A percentile compares a stretch with the other conserved stretches of the same genome.
phyloP scores from a whole-genome alignment of 2,888 invertebrate genomes.

The Amphipoea lucens region DNA sequence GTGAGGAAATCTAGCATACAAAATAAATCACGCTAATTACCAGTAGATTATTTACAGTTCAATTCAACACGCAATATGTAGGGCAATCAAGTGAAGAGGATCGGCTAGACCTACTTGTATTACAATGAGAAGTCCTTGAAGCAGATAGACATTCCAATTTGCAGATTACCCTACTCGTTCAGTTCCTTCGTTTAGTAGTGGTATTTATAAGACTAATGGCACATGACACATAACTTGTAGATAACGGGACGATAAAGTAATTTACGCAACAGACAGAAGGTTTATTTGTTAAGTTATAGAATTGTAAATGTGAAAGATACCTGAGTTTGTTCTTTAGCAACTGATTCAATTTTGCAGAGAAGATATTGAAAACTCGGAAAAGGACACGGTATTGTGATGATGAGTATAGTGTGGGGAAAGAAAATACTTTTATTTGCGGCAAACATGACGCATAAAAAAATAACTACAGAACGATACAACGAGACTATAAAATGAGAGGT shows the following conservation, averaged over 20 bases:
- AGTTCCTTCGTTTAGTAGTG: constrained; percentile 3
- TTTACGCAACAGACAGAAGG: neutral
- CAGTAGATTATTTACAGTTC: constrained; percentile 10
- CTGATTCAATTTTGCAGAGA: neutral
- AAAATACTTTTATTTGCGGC: too few relatives aligned
- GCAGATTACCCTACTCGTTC: constrained; percentile 1
- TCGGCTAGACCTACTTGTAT: neutral
- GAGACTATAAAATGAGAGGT: too few relatives aligned
- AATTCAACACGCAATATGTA: constrained; percentile 4
- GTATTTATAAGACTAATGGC: constrained; percentile 4
- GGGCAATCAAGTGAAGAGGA: constrained; percentile 22
- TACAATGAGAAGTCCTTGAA: neutral
- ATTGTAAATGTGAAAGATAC: too few relatives aligned
- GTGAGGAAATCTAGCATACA: neutral
- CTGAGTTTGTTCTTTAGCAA: too few relatives aligned
- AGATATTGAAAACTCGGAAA: neutral
- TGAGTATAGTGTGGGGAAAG: too few relatives aligned
- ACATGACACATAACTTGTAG: constrained; percentile 13
- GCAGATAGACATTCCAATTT: too few relatives aligned
- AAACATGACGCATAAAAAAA: too few relatives aligned
- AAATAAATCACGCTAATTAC: constrained; percentile 15
- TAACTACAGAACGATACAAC: too few relatives aligned
- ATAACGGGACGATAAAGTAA: constrained; percentile 1
- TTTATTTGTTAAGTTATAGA: neutral
- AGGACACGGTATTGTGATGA: neutral